Evolutionary conservation across 2,797 vertebrate species (phyloP), one percentile per base, ranked within the genome.

Genomic region (Siniperca scherzeri): DNA sequence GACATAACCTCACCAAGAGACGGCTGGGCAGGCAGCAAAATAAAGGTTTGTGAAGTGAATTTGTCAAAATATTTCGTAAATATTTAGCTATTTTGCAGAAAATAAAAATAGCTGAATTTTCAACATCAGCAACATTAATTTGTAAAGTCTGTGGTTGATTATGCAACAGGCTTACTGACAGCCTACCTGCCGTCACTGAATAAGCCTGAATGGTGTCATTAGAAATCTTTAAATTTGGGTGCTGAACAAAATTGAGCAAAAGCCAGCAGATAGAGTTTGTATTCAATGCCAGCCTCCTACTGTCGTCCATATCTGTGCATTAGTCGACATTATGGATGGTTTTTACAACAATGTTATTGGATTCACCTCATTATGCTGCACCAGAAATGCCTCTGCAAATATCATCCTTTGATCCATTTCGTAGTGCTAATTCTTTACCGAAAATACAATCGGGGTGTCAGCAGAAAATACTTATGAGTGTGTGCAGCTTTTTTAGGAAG

Each of bases 341-440:
- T 68, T 79, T 70, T 77, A 79, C 57, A 61, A 61, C 69, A 84
- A 4, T 74, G 80, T 73, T 91, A 85, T 84, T 83, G 73, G 70
- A 82, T 82, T 91, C 64, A 75, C 78, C 70, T 91, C 78, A 88
- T 88, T 88, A 88, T 83, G 71, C 81, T 67, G 80, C 68, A 67
- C 40, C 36, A 17, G 60, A 74, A 59, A 22, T 60, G 67, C 86
- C 72, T 85, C 85, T 57, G 73, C 52, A 88, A 86, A 78, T 76
- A 80, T 38, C 11, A 33, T 70, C 71, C 75, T 88, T 89, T 87
- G 81, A 90, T 84, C 74, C 68, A 74, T 81, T 88, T 79, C n/a
- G 0, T 76, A 5, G 42, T 70, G 68, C 30, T 81, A 81, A 84
- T 55, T 81, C 76, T 64, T 77, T 10, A 42, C 60, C 71, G 76